Percentiles rank a stretch among this genome's conserved stretches.
These are phyloP conservation scores for Centropyge bicolor DNA, from an alignment of 2,797 vertebrate species.

Conservation along the genomic window DNA sequence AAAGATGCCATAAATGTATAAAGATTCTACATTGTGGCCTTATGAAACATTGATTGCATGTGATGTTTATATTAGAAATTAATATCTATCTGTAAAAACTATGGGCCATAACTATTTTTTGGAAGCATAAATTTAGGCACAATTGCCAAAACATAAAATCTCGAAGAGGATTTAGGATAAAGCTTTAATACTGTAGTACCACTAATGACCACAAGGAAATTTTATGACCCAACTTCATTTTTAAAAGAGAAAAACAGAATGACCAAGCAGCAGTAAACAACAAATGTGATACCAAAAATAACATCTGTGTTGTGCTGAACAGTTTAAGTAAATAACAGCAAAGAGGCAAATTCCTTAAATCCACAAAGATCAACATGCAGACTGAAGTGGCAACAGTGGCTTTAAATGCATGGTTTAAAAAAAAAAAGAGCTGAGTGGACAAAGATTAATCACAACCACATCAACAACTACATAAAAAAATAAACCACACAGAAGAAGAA, in stretches of 20 bases:
- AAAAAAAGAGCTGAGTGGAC: not conserved
- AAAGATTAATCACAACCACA: not conserved
- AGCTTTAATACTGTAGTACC: not conserved
- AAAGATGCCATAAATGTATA: not conserved
- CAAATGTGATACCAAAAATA: not conserved
- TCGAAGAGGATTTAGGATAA: not conserved
- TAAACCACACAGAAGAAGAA: not conserved
- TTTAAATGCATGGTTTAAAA: not conserved
- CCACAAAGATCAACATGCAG: not conserved
- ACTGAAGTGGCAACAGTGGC: not conserved
- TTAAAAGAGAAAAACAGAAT: not conserved
- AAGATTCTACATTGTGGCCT: not conserved
- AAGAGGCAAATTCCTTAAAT: not conserved
- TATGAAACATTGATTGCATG: not conserved
- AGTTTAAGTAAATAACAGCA: constrained; percentile 1
- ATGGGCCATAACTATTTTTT: not conserved
- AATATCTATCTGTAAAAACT: not conserved
- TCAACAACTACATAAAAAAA: not conserved
- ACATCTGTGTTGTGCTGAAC: constrained; percentile 1
- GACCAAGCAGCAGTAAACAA: not conserved
- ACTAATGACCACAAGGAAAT: not conserved
- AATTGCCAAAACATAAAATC: not conserved
- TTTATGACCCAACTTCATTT: not conserved
- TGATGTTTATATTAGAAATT: not conserved
- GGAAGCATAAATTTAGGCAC: not conserved